These are phyloP conservation scores for Miniopterus natalensis DNA, from an alignment of 2,113 vertebrate genomes.

Conservation along the genomic window DNA sequence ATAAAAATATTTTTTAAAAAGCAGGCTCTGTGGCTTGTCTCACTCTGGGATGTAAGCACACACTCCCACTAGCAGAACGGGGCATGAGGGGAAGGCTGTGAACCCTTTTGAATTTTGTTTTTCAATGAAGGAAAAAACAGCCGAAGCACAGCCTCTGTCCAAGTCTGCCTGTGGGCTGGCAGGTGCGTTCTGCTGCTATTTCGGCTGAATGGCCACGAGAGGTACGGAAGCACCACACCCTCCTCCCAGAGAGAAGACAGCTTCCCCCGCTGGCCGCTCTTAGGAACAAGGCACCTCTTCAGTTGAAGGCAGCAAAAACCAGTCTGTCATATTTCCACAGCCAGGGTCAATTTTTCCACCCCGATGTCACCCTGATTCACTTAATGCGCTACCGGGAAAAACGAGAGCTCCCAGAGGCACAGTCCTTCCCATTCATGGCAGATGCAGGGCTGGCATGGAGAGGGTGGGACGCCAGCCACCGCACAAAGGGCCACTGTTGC, in stretches of 20 bases:
- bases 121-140: background rate
- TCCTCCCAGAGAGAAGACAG: background rate
- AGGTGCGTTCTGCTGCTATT: background rate
- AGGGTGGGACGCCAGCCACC: background rate
- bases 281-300: constrained; percentile 21
- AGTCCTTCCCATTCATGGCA: background rate
- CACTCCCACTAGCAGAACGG: background rate
- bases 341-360: background rate
- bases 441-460: background rate
- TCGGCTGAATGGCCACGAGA: accelerated
- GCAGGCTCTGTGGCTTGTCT: background rate
- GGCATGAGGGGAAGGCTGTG: background rate
- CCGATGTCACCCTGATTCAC: background rate
- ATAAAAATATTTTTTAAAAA: no score
- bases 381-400: background rate
- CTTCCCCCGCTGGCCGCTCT: background rate
- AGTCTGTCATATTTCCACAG: background rate
- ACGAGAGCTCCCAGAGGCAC: constrained; percentile 29
- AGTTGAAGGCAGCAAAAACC: background rate
- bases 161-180: background rate
- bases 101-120: background rate
- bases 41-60: background rate
- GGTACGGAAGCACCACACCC: background rate
- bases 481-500: constrained; percentile 52
- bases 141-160: background rate